Base-by-base conservation (phyloP, 2,113 vertebrate species). In the Physeter macrocephalus region DNA sequence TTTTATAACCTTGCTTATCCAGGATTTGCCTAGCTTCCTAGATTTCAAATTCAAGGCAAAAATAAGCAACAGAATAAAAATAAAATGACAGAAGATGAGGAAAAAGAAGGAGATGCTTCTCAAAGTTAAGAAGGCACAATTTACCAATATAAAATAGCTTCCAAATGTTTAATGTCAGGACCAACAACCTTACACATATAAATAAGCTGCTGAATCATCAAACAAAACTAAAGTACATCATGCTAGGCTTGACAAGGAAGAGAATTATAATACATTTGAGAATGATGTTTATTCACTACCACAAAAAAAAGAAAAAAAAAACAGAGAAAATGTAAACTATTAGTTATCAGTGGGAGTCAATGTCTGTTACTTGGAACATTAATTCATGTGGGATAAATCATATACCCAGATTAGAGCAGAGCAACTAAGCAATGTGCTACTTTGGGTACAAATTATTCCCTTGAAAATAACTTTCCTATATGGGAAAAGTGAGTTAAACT, bases 401-500 rank as follows among this genome's bases (percentile, higher is more conserved):
- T 29, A 71, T 29, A 64, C 41, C 25, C 15, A 66, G 43, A 90
- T 69, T 71, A 31, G 6, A 87, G 23, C 10, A 66, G 71, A 85
- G 88, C 9, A 77, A 69, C 74, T 87, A 84, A 88, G 75, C 52
- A 94, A 92, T 57, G 61, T 94, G 10, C 67, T 62, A 83, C 69
- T 62, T 27, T 82, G n/a, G 77, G 81, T 96, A 80, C 59, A 49
- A 20, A 23, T 0, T 0, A 75, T 54, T 88, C 95, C 57, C 97
- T 97, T 97, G 31, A 85, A 91, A 96, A 90, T 89, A 1, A 0
- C 49, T 46, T 64, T 95, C 21, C 62, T 95, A 97, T 97, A 95
- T 95, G 77, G 67, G 93, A 94, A 98, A 94, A 57, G 94, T 95
- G 36, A 97, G n/a, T 88, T 31, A 5, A 29, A 34, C 97, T 98